Evolutionary conservation across 2,888 invertebrate genomes (phyloP).

Genomic region (Sinopyrophorus schimmeli): DNA sequence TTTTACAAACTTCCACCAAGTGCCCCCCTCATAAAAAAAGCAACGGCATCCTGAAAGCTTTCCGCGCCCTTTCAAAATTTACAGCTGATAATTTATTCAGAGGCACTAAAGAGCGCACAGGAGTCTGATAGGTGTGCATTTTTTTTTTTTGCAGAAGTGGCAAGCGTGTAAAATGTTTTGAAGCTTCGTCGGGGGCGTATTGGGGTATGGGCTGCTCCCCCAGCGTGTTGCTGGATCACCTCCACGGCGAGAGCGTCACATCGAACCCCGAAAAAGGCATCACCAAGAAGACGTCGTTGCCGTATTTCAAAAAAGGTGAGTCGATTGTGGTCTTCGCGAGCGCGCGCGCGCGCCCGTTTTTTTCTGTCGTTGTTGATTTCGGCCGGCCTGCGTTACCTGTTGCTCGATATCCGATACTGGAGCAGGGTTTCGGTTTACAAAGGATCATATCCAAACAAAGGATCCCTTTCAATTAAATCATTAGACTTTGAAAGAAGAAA

Average conservation of each 20-base stretch:
- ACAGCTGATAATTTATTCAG: too few relatives aligned
- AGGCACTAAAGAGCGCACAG: too few relatives aligned
- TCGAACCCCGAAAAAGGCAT: slow-evolving; percentile 44
- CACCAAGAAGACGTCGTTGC: slow-evolving; percentile 35
- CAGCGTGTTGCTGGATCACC: slow-evolving; percentile 65
- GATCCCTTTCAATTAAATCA: slow-evolving; percentile 7
- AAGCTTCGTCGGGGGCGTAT: slow-evolving; percentile 24
- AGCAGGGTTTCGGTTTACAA: slow-evolving; percentile 6
- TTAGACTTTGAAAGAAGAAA: slow-evolving; percentile 1
- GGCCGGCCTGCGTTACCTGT: too few relatives aligned
- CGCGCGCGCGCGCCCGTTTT: too few relatives aligned
- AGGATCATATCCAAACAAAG: slow-evolving; percentile 5
- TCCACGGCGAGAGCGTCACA: slow-evolving; percentile 60
- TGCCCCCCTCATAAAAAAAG: too few relatives aligned
- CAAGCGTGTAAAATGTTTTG: slow-evolving; percentile 30
- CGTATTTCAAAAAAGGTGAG: slow-evolving; percentile 43
- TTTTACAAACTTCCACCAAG: too few relatives aligned
- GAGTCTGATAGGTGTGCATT: too few relatives aligned
- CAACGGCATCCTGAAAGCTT: too few relatives aligned
- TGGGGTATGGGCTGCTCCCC: slow-evolving; percentile 66
- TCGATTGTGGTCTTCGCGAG: background rate
- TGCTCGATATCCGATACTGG: slow-evolving; percentile 6
- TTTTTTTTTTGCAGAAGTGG: too few relatives aligned
- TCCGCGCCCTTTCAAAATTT: too few relatives aligned
- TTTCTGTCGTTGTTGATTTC: too few relatives aligned